Evolutionary conservation across 2,797 vertebrate species (phyloP).

Genomic region (Rhynchonycteris naso): DNA sequence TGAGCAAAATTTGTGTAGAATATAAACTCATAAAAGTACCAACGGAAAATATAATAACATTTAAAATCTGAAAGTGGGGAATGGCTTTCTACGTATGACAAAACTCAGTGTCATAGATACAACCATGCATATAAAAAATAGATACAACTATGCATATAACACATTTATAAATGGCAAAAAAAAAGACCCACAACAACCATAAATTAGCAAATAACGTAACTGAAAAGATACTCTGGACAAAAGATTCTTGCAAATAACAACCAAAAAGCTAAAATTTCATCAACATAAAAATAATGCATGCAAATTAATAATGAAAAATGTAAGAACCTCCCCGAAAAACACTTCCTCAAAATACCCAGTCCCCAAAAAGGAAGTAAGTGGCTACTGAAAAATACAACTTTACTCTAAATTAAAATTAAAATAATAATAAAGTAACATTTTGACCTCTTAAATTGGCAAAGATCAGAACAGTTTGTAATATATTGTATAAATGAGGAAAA

Average conservation of each 20-base stretch:
- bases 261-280: neutral
- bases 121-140: neutral
- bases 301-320: neutral
- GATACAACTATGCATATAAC: neutral
- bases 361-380: neutral
- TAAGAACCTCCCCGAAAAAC: neutral
- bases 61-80: neutral
- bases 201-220: neutral
- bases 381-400: neutral
- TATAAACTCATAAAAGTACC: neutral
- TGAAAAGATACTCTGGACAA: neutral
- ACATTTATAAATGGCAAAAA: neutral
- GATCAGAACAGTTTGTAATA: neutral
- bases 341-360: neutral
- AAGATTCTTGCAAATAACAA: neutral
- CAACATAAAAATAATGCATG: neutral
- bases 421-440: constrained; percentile 7
- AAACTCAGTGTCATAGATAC: too few species aligned
- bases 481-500: neutral
- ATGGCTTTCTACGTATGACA: neutral
- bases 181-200: too few species aligned
- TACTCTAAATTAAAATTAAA: neutral
- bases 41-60: neutral
- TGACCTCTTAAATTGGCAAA: neutral
- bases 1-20: neutral